These are phyloP conservation scores for Calephelis virginiensis DNA, from an alignment of 1,140 invertebrate genomes.

Conservation along the genomic window DNA sequence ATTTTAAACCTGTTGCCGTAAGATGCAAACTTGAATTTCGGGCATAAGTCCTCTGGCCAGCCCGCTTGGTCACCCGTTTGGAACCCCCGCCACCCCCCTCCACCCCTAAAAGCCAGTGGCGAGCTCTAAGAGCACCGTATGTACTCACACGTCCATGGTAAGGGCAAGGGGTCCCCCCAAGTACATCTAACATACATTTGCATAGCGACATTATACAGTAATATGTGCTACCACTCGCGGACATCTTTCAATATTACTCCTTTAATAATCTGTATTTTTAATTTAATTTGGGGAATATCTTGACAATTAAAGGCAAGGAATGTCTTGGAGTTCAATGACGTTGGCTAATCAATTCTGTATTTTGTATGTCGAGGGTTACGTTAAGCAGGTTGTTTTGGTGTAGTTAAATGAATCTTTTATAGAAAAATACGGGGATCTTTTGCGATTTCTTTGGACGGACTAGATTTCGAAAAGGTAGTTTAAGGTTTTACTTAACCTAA, in stretches of 20 bases:
- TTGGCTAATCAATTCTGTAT: too few relatives aligned
- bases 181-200: slow-evolving; percentile 71
- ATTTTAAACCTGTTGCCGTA: slow-evolving; percentile 14
- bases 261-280: slow-evolving; percentile 12
- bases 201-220: slow-evolving; percentile 74
- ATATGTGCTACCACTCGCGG: slow-evolving; percentile 56
- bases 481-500: too few relatives aligned
- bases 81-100: slow-evolving; percentile 50
- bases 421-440: too few relatives aligned
- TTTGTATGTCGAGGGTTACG: too few relatives aligned
- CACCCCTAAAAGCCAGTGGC: slow-evolving; percentile 76
- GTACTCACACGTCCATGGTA: slow-evolving; percentile 56
- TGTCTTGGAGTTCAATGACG: too few relatives aligned
- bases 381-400: too few relatives aligned
- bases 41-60: slow-evolving; percentile 32
- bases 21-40: slow-evolving; percentile 11
- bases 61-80: slow-evolving; percentile 67
- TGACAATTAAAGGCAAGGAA: too few relatives aligned
- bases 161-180: slow-evolving; percentile 10
- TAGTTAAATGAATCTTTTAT: too few relatives aligned
- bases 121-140: slow-evolving; percentile 75
- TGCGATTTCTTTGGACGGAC: too few relatives aligned
- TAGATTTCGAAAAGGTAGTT: too few relatives aligned
- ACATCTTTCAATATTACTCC: slow-evolving; percentile 65
- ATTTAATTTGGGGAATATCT: not conserved